Evolutionary conservation across 2,113 vertebrate genomes (phyloP), one percentile per base, ranked within the genome.

Genomic region (Sylvilagus bachmani): DNA sequence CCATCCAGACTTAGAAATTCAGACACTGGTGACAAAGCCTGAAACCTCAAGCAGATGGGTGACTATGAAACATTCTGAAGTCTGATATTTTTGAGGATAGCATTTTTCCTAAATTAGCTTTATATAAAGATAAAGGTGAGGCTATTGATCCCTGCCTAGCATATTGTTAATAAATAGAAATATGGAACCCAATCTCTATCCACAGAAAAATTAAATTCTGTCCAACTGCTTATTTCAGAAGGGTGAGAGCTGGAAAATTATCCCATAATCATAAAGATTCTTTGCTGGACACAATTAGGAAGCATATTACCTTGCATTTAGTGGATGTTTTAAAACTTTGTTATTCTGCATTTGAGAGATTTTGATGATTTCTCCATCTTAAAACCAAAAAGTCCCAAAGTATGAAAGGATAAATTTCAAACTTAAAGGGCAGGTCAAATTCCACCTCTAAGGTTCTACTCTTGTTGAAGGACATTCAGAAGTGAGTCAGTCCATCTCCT

Each of bases 171-270:
- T 49, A 85, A 90, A 89, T 31, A 93, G 51, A 27, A 96, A 79
- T 16, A 49, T 1, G 0, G 33, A 19, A 61, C n/a, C 4, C 31
- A 61, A 10, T 79, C 67, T 88, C 75, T 74, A 36, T 14, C 14
- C 53, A 92, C 36, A 69, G 29, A 29, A 62, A 71, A 74, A 89
- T 80, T 81, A n/a, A 95, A 82, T 83, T 27, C 69, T 90, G 24
- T 89, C 64, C 90, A 96, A 92, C 93, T 95, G 81, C 85, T 93
- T 93, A 78, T 74, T 93, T 90, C 49, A 53, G 90, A 94, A 96
- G 38, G 14, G 10, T 89, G 66, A 96, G 19, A 94, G 75, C 29
- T 84, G 44, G 58, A 86, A 95, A 89, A 90, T 4, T 51, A 93
- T 78, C 93, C 33, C 95, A 69, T 91, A 96, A 93, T 89, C 80